Evolutionary conservation across 2,113 vertebrate genomes (phyloP).

Genomic region (Pycnonotus jocosus): DNA sequence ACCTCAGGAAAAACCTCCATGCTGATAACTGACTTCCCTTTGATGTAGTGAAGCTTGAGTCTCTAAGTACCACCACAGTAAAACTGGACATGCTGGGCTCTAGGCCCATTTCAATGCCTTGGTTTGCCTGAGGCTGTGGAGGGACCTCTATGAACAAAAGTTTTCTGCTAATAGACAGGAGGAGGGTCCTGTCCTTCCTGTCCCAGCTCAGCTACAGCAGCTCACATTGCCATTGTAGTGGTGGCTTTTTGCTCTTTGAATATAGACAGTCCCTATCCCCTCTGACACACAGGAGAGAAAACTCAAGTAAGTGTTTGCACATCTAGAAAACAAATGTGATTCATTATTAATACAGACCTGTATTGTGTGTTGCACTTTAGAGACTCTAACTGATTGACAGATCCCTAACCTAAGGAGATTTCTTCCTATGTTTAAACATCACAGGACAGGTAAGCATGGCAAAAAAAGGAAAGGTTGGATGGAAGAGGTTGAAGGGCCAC

Average conservation of each 20-base stretch:
- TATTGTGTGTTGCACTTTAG: neutral
- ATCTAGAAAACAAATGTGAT: neutral
- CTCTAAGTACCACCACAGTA: neutral
- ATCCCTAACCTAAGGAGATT: neutral
- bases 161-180: neutral
- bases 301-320: neutral
- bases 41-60: constrained; percentile 47
- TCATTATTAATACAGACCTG: neutral
- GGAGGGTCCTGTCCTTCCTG: neutral
- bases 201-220: neutral
- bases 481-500: neutral
- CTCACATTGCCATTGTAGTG: neutral
- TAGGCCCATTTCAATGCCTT: neutral
- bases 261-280: neutral
- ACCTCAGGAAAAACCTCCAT: constrained; percentile 44
- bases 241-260: neutral
- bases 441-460: neutral
- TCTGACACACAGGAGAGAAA: neutral
- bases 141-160: neutral
- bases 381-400: neutral
- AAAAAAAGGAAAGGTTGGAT: neutral
- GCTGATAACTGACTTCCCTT: constrained; percentile 17
- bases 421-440: neutral
- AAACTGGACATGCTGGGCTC: neutral
- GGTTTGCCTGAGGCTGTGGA: neutral